A percentile compares a stretch with the other conserved stretches of the same genome.
Conservation (phyloP, 2,888 invertebrate species). For the Diplolepis rosae region DNA sequence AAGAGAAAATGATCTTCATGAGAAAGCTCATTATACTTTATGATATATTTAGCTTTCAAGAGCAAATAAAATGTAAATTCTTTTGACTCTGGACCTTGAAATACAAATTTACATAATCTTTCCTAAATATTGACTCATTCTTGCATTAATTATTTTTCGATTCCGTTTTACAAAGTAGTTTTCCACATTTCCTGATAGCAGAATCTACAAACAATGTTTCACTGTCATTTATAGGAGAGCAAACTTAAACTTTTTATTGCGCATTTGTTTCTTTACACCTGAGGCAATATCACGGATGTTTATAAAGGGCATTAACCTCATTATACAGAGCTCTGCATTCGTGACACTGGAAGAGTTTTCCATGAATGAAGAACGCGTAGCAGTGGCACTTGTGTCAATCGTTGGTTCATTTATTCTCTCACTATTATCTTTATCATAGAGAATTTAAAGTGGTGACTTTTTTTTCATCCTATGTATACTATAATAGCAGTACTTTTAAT, state of each 20-base stretch:
- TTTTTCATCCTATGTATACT: conserved; percentile 1
- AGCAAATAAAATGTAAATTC: neutral
- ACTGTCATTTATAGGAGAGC: neutral
- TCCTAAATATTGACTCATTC: neutral
- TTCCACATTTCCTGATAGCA: neutral
- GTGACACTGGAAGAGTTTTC: conserved; percentile 15
- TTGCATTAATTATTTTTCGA: neutral
- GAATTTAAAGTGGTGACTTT: conserved; percentile 5
- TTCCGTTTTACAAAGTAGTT: neutral
- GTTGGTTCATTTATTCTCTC: conserved; percentile 6
- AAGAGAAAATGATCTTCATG: no score
- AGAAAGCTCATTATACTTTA: no score
- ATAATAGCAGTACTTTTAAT: conserved; percentile 10
- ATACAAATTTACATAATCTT: neutral
- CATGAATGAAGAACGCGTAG: conserved; percentile 4
- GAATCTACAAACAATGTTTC: neutral
- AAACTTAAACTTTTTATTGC: neutral
- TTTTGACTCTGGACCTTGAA: neutral
- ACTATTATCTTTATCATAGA: neutral
- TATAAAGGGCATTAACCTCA: conserved; percentile 1
- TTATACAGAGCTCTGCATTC: neutral
- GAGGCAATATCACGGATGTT: neutral
- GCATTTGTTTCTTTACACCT: neutral
- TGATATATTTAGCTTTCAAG: neutral
- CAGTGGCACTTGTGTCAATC: conserved; percentile 14